These are phyloP conservation scores for Cepaea nemoralis DNA, from an alignment of 1,140 invertebrate genomes.

Conservation along the genomic window DNA sequence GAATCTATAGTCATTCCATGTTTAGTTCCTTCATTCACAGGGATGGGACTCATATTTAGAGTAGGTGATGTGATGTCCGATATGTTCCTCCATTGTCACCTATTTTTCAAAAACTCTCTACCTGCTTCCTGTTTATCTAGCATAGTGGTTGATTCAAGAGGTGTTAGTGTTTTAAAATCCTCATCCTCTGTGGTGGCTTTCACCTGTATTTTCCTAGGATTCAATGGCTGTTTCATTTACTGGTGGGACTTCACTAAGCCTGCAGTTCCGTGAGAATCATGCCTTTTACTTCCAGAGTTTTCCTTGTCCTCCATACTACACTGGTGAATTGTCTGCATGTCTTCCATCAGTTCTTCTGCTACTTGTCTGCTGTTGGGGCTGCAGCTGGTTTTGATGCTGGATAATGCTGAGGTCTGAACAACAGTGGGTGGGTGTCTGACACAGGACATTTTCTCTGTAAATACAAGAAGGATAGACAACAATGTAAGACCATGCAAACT, in stretches of 20 bases:
- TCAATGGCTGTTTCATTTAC: neutral
- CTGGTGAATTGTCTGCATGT: neutral
- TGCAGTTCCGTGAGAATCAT: no score
- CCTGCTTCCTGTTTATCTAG: constrained; percentile 19
- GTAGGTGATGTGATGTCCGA: constrained; percentile 27
- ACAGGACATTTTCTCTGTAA: constrained; percentile 52
- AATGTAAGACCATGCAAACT: no score
- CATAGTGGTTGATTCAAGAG: constrained; percentile 48
- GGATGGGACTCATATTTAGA: constrained; percentile 46
- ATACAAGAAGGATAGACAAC: no score
- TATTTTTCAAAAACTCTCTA: constrained; percentile 5
- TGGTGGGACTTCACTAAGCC: neutral
- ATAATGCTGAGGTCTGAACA: constrained; percentile 54
- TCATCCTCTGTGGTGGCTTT: constrained; percentile 13
- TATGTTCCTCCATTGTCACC: constrained; percentile 36
- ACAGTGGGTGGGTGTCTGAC: constrained; percentile 53
- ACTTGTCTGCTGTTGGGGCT: constrained; percentile 49
- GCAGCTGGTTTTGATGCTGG: constrained; percentile 54
- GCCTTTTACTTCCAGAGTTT: constrained; percentile 1
- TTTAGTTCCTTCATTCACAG: constrained; percentile 30
- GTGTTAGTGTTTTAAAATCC: constrained; percentile 37
- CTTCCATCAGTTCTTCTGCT: constrained; percentile 27
- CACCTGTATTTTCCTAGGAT: neutral
- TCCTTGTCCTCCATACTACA: constrained; percentile 16
- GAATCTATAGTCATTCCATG: constrained; percentile 33